These are phyloP conservation scores for Nomada hirtipes DNA, from an alignment of 2,888 invertebrate genomes.

Conservation along the genomic window DNA sequence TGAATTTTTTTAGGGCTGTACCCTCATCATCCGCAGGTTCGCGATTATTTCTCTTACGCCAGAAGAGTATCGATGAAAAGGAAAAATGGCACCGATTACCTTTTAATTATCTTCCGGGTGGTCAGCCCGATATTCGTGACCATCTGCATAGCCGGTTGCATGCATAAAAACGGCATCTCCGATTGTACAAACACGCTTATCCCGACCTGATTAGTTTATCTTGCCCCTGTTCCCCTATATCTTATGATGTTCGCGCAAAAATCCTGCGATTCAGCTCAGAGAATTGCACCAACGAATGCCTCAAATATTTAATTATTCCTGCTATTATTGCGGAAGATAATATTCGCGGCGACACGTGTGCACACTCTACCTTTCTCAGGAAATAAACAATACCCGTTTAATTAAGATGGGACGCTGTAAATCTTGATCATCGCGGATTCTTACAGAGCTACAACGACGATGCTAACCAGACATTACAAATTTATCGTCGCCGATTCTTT, in stretches of 20 bases:
- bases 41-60: conserved; percentile 38
- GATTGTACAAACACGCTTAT: conserved; percentile 46
- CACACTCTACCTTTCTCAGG: conserved; percentile 8
- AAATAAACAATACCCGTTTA: conserved; percentile 10
- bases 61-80: conserved; percentile 21
- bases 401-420: conserved; percentile 15
- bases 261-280: neutral
- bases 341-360: conserved; percentile 7
- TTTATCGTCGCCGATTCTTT: conserved; percentile 35
- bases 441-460: neutral
- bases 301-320: neutral
- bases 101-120: conserved; percentile 68
- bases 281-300: neutral
- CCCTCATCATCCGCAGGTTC: neutral
- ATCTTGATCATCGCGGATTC: conserved; percentile 12
- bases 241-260: conserved; percentile 10
- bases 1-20: neutral
- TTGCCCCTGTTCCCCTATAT: neutral
- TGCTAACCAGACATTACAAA: conserved; percentile 29
- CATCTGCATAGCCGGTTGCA: conserved; percentile 55
- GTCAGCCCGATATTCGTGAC: conserved; percentile 45
- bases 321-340: neutral
- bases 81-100: conserved; percentile 41
- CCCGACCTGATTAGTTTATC: conserved; percentile 8
- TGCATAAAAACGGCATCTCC: conserved; percentile 57